Base-by-base conservation (phyloP, 2,113 vertebrate genomes). In the Phodopus roborovskii region DNA sequence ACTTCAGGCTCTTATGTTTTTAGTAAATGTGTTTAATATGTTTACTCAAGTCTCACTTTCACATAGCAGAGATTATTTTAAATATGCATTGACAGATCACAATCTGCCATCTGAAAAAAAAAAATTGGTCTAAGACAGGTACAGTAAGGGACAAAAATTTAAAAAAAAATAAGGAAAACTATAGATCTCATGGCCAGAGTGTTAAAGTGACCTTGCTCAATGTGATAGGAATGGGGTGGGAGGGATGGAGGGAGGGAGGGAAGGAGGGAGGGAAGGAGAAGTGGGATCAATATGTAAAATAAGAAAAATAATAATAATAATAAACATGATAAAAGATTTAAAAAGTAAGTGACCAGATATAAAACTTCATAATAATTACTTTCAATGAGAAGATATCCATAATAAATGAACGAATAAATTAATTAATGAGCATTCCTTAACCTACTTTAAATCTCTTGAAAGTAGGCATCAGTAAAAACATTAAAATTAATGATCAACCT, bases 401-500 rank as follows among this genome's bases (percentile, higher is more conserved):
- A 90, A 83, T 24, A 56, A 83, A 66, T 90, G 5, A 94, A 71
- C 48, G 0, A 88, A 75, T 73, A 50, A 88, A 62, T 89, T 48
- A 79, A 79, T 56, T 5, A 92, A 58, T 68, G 74, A 90, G 15
- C 9, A 66, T 45, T 26, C n/a, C 30, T 92, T 87, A 71, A 70
- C n/a, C 39, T 7, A 83, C 39, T 91, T 84, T 53, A 70, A 93
- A 71, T 78, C 36, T 66, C 58, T 94, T 64, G 1, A 73, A 96
- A 83, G 58, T 9, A 83, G 56, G 39, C n/a, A 58, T 85, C 24
- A 84, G 28, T 33, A 77, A 91, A 73, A 36, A 82, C 28, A 91
- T 84, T 88, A 58, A 83, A 58, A 90, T 60, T 62, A 87, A 92
- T 74, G 10, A 89, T 92, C 85, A 68, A 42, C n/a, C 64, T 75